Evolutionary conservation across 2,797 vertebrate species (phyloP), one percentile per base, ranked within the genome.

Genomic region (Kryptopterus vitreolus): DNA sequence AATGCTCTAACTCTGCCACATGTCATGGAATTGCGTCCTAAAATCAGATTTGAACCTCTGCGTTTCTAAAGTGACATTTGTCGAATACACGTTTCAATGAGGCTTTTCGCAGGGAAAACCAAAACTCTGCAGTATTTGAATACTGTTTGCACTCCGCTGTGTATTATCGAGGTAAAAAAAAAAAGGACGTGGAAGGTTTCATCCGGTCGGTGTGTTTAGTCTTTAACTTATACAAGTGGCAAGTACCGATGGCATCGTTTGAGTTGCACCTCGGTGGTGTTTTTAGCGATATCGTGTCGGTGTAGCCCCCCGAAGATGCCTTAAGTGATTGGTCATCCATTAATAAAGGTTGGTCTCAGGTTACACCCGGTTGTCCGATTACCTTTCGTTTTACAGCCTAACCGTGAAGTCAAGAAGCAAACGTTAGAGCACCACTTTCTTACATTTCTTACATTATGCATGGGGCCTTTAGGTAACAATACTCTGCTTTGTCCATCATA

Each of bases 281-380:
- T 78, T n/a, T 85, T 83, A 82, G 83, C 26, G 29, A 29, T 11
- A 13, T 10, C 22, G 22, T 69, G 66, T 77, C 55, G 55, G 61
- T 18, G 61, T 53, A 52, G 62, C 38, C 18, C 22, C 22, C 1
- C 35, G 61, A 57, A 66, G 33, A 55, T 68, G 61, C 61, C 69
- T 59, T 55, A n/a, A 46, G 50, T 66, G 29, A 73, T 63, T 55
- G 22, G 50, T 74, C 59, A 73, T 71, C 48, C 68, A 65, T 31
- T 53, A 77, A 59, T 78, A 35, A 38, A 29, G 46, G 46, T 61
- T 61, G 43, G 29, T 43, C 58, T 75, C 9, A 11, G 11, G 59
- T 82, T 78, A 58, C 81, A 73, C 59, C 16, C 48, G 38, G n/a
- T 46, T 71, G 46, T 81, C 65, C 18, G 26, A 73, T 38, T 65